Conservation (phyloP, 1,140 invertebrate species). For the Oppia nitens region DNA sequence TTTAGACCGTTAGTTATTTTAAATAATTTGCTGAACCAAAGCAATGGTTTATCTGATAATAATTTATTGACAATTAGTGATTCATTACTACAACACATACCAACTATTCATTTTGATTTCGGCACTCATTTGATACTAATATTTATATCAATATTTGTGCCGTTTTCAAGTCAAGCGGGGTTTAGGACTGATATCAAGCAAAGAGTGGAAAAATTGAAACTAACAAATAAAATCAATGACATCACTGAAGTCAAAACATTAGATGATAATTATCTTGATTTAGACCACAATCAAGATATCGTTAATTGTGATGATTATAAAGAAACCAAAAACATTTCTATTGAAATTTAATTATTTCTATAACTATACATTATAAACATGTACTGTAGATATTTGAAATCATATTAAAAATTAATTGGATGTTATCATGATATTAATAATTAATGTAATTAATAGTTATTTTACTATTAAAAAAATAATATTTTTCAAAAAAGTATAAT, state of each 20-base stretch:
- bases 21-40: constrained; percentile 8
- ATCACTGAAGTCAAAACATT: neutral
- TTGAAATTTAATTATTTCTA: too few relatives aligned
- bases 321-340: neutral
- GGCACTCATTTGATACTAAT: constrained; percentile 20
- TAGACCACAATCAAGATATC: neutral
- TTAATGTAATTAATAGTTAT: too few relatives aligned
- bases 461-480: too few relatives aligned
- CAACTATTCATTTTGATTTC: constrained; percentile 15
- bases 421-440: too few relatives aligned
- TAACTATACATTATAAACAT: too few relatives aligned
- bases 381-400: too few relatives aligned
- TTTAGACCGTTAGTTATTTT: constrained; percentile 20
- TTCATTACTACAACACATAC: neutral
- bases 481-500: too few relatives aligned
- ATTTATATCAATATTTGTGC: constrained; percentile 18
- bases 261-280: neutral
- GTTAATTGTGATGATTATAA: neutral
- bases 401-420: too few relatives aligned
- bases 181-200: neutral
- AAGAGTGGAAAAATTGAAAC: neutral
- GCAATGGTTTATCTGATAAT: constrained; percentile 3
- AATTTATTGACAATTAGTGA: neutral
- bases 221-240: neutral
- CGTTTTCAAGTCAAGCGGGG: constrained; percentile 15